A percentile compares a stretch with the other conserved stretches of the same genome.
phyloP scores from a whole-genome alignment of 2,113 vertebrate genomes.

The Phalacrocorax carbo region DNA sequence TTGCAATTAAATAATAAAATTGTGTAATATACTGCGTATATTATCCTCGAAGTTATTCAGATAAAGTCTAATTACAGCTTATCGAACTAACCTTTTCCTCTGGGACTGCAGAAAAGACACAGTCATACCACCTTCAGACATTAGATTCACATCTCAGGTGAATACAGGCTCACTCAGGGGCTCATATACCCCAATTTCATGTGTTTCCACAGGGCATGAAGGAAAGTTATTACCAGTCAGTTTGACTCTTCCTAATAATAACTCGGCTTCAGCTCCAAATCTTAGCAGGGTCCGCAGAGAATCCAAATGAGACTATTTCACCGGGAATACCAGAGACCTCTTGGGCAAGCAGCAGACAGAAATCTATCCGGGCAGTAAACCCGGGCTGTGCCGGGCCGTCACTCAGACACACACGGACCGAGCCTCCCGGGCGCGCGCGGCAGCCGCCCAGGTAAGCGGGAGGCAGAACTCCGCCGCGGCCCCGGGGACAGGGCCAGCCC shows the following conservation, averaged over 20 bases:
- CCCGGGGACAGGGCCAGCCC: neutral
- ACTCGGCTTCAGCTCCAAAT: neutral
- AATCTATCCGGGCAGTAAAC: rapidly evolving
- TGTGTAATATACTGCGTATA: neutral
- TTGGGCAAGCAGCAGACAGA: neutral
- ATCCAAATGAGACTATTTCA: neutral
- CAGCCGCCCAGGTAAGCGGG: neutral
- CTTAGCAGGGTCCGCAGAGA: neutral
- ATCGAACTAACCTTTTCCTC: conserved; percentile 11
- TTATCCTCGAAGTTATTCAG: neutral
- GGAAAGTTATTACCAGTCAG: neutral
- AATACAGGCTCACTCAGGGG: neutral
- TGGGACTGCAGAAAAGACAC: neutral
- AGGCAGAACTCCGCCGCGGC: neutral
- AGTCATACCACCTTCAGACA: neutral
- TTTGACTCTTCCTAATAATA: neutral
- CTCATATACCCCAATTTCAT: neutral
- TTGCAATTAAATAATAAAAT: conserved; percentile 27
- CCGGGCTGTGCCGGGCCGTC: neutral
- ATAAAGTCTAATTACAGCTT: conserved; percentile 12
- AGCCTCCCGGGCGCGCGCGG: neutral
- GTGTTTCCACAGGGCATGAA: rapidly evolving
- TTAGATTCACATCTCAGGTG: neutral
- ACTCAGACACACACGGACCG: neutral
- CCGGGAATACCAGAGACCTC: neutral